Evolutionary conservation across 2,888 invertebrate species (phyloP).

Genomic region (Alentia gelatinosa): DNA sequence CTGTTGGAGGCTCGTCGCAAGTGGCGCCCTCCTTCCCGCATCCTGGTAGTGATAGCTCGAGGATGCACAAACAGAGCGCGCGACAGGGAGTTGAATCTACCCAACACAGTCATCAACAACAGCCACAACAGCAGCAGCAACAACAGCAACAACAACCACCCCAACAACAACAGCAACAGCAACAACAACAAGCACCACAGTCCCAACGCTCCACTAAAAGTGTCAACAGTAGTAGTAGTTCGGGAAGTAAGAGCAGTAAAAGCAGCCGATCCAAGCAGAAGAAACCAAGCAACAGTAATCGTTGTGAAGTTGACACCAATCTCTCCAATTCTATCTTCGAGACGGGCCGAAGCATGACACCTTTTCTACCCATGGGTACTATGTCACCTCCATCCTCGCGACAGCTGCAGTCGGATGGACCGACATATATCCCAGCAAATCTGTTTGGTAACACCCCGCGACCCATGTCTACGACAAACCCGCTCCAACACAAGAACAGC

Average conservation of each 20-base stretch:
- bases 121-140: conserved; percentile 41
- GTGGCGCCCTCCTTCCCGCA: background rate
- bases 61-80: background rate
- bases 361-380: conserved; percentile 75
- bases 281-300: conserved; percentile 13
- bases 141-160: conserved; percentile 42
- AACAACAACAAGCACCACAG: conserved; percentile 34
- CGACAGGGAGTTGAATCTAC: background rate
- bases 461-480: conserved; percentile 69
- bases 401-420: conserved; percentile 73
- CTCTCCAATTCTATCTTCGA: conserved; percentile 68
- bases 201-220: background rate
- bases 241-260: conserved; percentile 21
- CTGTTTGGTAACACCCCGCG: conserved; percentile 72
- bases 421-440: conserved; percentile 75
- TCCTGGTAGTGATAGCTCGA: background rate
- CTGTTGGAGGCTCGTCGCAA: background rate
- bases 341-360: conserved; percentile 71
- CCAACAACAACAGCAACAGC: conserved; percentile 45
- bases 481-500: conserved; percentile 72
- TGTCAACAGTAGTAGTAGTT: background rate
- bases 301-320: conserved; percentile 73
- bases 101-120: background rate
- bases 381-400: conserved; percentile 72
- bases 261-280: conserved; percentile 33